Percentiles rank a stretch among this genome's conserved stretches.
These are phyloP conservation scores for Heliconius ethilla DNA, from an alignment of 2,888 invertebrate species.

Conservation along the genomic window DNA sequence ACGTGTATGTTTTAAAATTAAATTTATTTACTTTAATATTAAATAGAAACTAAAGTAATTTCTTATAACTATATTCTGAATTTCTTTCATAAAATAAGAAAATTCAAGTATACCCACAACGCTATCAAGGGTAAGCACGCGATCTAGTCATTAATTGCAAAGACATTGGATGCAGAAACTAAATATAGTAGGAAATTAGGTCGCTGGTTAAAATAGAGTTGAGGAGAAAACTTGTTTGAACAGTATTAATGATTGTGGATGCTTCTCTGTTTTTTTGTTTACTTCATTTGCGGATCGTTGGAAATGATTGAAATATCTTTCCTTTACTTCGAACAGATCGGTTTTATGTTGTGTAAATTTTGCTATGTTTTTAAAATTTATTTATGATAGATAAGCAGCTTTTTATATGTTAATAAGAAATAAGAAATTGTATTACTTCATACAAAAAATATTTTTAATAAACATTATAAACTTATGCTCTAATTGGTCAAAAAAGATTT, in stretches of 20 bases:
- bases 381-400: too few relatives aligned
- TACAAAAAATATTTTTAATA: too few relatives aligned
- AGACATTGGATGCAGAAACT: constrained; percentile 41
- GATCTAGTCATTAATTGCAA: constrained; percentile 43
- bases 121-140: constrained; percentile 39
- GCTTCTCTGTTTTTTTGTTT: constrained; percentile 3
- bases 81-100: constrained; percentile 17
- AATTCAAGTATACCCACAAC: constrained; percentile 29
- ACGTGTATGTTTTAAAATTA: not conserved
- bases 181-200: constrained; percentile 38
- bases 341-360: not conserved
- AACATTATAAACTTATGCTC: too few relatives aligned
- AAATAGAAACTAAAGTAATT: not conserved
- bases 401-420: too few relatives aligned
- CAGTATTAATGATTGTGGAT: constrained; percentile 6
- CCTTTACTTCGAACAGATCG: not conserved
- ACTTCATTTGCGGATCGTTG: not conserved
- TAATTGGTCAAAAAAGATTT: not conserved
- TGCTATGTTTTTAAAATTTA: not conserved
- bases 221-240: constrained; percentile 13
- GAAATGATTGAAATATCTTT: constrained; percentile 1
- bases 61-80: constrained; percentile 2
- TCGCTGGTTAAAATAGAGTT: constrained; percentile 21
- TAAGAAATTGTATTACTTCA: too few relatives aligned
- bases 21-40: not conserved